A percentile compares a stretch with the other conserved stretches of the same genome.
Conservation (phyloP, 2,888 invertebrate species). For the Polyploca ridens region DNA sequence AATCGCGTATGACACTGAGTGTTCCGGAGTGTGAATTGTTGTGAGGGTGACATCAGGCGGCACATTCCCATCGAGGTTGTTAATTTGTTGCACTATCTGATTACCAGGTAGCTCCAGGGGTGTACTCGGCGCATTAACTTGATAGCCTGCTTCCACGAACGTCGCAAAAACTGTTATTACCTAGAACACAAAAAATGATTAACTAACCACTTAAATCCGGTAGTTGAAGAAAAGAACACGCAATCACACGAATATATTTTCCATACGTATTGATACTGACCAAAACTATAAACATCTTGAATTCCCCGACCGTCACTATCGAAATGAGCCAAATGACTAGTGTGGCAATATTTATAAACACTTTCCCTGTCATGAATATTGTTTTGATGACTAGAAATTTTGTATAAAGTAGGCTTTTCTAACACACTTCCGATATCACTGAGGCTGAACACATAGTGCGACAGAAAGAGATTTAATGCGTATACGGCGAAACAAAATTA, state of each 20-base stretch:
- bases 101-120: background rate
- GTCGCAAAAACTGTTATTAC: constrained; percentile 18
- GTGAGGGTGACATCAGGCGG: constrained; percentile 16
- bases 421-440: constrained; percentile 45
- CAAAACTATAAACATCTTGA: constrained; percentile 47
- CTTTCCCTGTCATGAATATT: constrained; percentile 57
- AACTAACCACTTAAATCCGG: constrained; percentile 9
- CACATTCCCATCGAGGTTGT: background rate
- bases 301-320: constrained; percentile 35
- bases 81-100: constrained; percentile 1
- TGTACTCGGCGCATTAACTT: constrained; percentile 5
- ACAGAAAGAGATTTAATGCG: background rate
- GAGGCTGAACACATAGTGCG: constrained; percentile 15
- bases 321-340: constrained; percentile 44
- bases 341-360: constrained; percentile 62
- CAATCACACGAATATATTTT: background rate
- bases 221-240: too few species aligned
- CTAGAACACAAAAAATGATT: constrained; percentile 25
- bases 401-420: constrained; percentile 54
- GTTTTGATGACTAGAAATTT: constrained; percentile 52
- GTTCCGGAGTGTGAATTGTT: constrained; percentile 30
- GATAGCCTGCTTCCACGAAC: constrained; percentile 29
- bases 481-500: background rate
- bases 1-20: constrained; percentile 40
- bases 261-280: constrained; percentile 41